Percentiles rank a stretch among this genome's conserved stretches.
These are phyloP conservation scores for Drosophila rellima DNA, from an alignment of 2,888 invertebrate genomes.

Conservation along the genomic window DNA sequence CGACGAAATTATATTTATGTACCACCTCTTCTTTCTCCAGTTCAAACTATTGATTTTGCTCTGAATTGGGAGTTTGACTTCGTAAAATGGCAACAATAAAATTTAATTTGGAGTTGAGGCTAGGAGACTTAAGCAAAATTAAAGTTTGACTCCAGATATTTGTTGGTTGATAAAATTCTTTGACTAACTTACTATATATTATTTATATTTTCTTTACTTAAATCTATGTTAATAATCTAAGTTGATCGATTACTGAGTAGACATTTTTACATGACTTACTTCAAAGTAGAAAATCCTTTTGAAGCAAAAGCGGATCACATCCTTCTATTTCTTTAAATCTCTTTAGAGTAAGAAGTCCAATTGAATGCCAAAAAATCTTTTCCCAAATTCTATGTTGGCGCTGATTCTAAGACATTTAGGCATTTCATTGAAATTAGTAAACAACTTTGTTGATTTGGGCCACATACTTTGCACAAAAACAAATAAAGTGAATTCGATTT, in stretches of 20 bases:
- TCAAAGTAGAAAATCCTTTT: background rate
- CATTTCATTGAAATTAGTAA: background rate
- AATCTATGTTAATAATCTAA: background rate
- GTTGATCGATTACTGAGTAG: background rate
- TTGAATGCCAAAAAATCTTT: background rate
- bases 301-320: background rate
- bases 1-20: constrained; percentile 71
- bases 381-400: background rate
- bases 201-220: background rate
- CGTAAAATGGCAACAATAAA: background rate
- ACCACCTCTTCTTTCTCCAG: constrained; percentile 24
- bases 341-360: background rate
- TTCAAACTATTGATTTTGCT: constrained; percentile 46
- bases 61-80: background rate
- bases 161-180: background rate
- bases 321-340: background rate
- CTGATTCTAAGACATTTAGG: background rate
- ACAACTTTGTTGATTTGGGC: constrained; percentile 10
- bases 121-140: background rate
- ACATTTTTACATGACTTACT: background rate
- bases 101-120: background rate
- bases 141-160: background rate
- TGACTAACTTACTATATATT: background rate
- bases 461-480: background rate
- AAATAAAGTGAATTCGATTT: constrained; percentile 10